These are phyloP conservation scores for Ceramica pisi DNA, from an alignment of 2,888 invertebrate genomes.

Conservation along the genomic window DNA sequence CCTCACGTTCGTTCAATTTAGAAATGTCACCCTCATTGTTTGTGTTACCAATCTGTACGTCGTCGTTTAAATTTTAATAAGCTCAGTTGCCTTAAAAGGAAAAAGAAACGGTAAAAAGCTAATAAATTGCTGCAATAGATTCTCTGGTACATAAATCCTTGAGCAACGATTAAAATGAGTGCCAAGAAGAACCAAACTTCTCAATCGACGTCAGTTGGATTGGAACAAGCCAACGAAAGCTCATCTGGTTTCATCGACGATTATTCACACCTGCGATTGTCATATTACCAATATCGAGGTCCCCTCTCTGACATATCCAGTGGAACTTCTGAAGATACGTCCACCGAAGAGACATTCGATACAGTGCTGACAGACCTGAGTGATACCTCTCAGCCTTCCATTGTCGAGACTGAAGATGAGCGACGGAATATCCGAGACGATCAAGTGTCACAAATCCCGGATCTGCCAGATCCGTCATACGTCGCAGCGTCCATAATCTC, in stretches of 20 bases:
- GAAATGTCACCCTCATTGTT: neutral
- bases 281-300: conserved; percentile 74
- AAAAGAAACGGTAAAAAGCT: too few species aligned
- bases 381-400: conserved; percentile 56
- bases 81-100: too few species aligned
- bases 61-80: neutral
- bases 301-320: neutral
- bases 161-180: conserved; percentile 44
- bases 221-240: conserved; percentile 31
- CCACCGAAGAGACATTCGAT: conserved; percentile 39
- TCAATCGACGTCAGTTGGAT: conserved; percentile 24
- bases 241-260: conserved; percentile 75
- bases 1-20: too few species aligned
- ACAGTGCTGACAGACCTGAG: conserved; percentile 59
- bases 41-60: neutral
- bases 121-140: neutral
- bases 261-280: conserved; percentile 79
- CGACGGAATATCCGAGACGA: conserved; percentile 70
- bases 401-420: conserved; percentile 54
- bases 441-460: conserved; percentile 76
- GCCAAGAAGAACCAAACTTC: conserved; percentile 32
- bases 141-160: conserved; percentile 3
- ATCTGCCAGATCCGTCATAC: conserved; percentile 77
- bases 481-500: conserved; percentile 77
- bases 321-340: conserved; percentile 17